Conservation (phyloP, 2,113 vertebrate species). For the Rhynchopsitta pachyrhyncha region DNA sequence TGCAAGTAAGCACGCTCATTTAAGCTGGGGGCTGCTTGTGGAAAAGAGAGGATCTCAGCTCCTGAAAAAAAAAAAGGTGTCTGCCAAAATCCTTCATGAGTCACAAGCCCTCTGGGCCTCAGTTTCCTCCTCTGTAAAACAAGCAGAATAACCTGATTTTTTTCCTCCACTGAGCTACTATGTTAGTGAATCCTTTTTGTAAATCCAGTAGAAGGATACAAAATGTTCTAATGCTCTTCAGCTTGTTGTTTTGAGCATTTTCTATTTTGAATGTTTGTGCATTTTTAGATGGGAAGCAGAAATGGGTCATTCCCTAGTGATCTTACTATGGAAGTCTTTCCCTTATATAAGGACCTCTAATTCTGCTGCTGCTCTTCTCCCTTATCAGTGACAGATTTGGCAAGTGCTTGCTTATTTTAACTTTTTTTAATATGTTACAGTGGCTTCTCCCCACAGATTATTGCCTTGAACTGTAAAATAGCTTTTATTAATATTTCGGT, state of each 20-base stretch:
- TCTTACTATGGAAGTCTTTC: neutral
- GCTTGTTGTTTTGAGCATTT: constrained; percentile 4
- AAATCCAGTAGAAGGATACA: neutral
- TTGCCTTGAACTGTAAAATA: neutral
- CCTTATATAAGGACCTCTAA: neutral
- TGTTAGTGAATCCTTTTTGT: neutral
- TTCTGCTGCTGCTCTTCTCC: neutral
- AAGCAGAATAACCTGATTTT: neutral
- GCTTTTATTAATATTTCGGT: neutral
- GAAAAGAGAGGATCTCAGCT: neutral
- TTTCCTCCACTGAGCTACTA: neutral
- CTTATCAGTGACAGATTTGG: neutral
- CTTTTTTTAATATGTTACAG: neutral
- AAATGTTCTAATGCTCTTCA: constrained; percentile 9
- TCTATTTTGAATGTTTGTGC: constrained; percentile 24
- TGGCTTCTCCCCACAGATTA: neutral
- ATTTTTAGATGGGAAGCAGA: constrained; percentile 27
- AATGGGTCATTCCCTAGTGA: constrained; percentile 31
- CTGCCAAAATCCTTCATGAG: neutral
- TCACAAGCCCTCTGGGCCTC: neutral
- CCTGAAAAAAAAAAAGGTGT: neutral
- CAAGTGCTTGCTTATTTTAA: neutral
- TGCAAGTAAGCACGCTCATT: neutral
- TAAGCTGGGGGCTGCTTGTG: neutral
- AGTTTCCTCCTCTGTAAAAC: neutral